Base-by-base conservation (phyloP, 2,888 invertebrate species). In the Opisthograptis luteolata region DNA sequence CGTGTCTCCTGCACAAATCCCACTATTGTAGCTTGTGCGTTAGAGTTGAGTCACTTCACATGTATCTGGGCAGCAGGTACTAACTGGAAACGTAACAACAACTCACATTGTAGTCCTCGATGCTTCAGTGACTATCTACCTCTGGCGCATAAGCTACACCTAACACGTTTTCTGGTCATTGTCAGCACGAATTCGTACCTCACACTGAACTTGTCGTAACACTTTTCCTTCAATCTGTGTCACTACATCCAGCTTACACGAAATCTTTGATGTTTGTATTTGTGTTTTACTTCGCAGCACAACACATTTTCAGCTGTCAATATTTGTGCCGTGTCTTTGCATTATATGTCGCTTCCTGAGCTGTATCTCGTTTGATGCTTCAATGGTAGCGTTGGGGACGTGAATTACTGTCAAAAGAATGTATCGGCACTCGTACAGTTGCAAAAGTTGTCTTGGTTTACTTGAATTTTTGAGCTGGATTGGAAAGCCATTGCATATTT, bases 1-100 rank as follows among this genome's bases (percentile, higher is more conserved):
- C 66, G 65, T 67, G 60, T 66, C 70, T 62, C 58, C 59, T 63
- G 64, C 68, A 66, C 64, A 59, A 64, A 59, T 56, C 35, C 40
- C 30, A 10, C 20, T 1, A n/a, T 28, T 9, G 40, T 42, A 49
- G 37, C 20, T 43, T 49, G 32, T 32, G 43, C 43, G 44, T 28
- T 34, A 30, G 44, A 45, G 39, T 44, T 50, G 28, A 25, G 10
- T 30, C 36, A 1, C 37, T 14, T 14, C 1, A 14, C 3, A 15
- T n/a, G 2, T 15, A 2, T 14, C 8, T 25, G 9, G 3, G 25
- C 25, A 4, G n/a, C n/a, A 24, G 8, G 25, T n/a, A 17, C n/a
- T 24, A 9, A 25, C 2, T 4, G 10, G 2, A n/a, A n/a, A n/a
- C n/a, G n/a, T n/a, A n/a, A n/a, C n/a, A n/a, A n/a, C n/a, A n/a